Conservation (phyloP, 2,888 invertebrate species). For the Smittia aterrima region DNA sequence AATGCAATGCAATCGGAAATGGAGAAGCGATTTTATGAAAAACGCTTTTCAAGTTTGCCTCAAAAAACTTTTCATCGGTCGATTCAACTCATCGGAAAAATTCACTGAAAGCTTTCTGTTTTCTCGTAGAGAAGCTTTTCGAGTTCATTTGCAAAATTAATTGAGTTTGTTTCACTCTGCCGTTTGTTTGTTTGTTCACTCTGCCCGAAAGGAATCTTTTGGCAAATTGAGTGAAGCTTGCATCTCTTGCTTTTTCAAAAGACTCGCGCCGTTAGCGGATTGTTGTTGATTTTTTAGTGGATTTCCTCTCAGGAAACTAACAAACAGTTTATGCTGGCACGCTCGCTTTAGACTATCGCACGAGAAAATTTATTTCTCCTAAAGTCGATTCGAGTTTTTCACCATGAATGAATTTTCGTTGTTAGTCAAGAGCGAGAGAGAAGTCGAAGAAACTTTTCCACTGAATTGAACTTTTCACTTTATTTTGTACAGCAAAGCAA, state of each 20-base stretch:
- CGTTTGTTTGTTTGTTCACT: not conserved
- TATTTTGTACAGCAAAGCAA: not conserved
- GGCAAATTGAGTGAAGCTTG: too few species aligned
- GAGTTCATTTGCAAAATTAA: conserved; percentile 38
- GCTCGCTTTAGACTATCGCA: not conserved
- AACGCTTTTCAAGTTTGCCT: not conserved
- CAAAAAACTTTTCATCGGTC: not conserved
- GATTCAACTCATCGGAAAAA: not conserved
- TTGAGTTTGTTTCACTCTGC: conserved; percentile 23
- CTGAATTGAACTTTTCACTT: not conserved
- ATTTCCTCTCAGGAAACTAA: not conserved
- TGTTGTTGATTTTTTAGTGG: not conserved
- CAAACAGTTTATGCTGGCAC: not conserved
- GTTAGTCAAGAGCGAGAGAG: not conserved
- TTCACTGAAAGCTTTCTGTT: not conserved
- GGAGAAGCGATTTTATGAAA: too few species aligned
- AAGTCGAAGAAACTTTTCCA: not conserved
- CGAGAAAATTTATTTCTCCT: not conserved
- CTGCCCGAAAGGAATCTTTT: too few species aligned
- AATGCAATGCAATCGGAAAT: too few species aligned
- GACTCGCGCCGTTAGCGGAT: not conserved
- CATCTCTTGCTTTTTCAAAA: not conserved
- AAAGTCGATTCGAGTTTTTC: not conserved
- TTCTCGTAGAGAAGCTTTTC: not conserved
- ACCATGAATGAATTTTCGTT: too few species aligned